These are phyloP conservation scores for Parotia lawesii DNA, from an alignment of 2,113 vertebrate species.

Conservation along the genomic window DNA sequence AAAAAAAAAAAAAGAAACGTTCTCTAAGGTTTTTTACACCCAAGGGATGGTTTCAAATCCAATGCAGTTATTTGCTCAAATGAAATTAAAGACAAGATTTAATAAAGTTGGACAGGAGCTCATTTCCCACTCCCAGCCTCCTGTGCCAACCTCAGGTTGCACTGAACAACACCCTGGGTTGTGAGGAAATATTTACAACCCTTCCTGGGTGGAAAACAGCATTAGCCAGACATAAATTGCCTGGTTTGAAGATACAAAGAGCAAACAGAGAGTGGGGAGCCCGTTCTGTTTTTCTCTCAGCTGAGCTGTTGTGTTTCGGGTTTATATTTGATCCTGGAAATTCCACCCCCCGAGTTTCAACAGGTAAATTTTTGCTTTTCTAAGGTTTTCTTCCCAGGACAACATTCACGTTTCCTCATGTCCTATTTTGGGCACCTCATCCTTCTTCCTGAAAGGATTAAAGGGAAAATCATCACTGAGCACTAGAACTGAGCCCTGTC, in stretches of 20 bases:
- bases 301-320: not conserved
- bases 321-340: not conserved
- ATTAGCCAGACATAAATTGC: not conserved
- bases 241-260: not conserved
- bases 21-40: not conserved
- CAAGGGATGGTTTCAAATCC: not conserved
- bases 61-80: not conserved
- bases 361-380: not conserved
- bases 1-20: rapidly evolving
- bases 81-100: not conserved
- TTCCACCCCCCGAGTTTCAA: not conserved
- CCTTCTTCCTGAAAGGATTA: not conserved
- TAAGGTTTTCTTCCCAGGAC: not conserved
- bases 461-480: not conserved
- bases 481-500: not conserved
- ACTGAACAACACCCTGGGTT: not conserved
- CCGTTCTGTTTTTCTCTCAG: not conserved
- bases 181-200: not conserved
- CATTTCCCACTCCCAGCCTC: not conserved
- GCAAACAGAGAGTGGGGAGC: not conserved
- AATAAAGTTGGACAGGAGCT: not conserved
- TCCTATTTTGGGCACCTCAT: not conserved
- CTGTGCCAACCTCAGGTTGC: not conserved
- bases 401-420: rapidly evolving
- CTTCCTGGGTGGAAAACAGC: not conserved